Evolutionary conservation across 2,113 vertebrate species (phyloP).

Genomic region (Hemiscyllium ocellatum): DNA sequence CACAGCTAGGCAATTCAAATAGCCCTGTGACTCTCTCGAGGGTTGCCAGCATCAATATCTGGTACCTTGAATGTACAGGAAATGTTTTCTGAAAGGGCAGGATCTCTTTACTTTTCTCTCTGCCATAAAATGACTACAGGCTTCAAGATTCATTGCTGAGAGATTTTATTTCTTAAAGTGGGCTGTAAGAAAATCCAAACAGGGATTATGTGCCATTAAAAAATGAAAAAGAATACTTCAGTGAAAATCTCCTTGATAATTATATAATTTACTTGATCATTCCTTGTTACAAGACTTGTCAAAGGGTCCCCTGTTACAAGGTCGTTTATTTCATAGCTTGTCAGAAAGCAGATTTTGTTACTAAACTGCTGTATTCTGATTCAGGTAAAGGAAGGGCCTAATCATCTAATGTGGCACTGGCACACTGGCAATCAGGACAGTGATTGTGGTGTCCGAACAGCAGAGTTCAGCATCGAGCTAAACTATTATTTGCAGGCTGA

Average conservation of each 20-base stretch:
- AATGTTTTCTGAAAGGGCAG: constrained; percentile 46
- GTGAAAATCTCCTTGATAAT: not conserved
- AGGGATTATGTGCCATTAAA: not conserved
- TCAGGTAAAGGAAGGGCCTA: not conserved
- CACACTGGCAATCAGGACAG: not conserved
- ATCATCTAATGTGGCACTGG: not conserved
- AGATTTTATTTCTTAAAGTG: not conserved
- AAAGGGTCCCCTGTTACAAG: not conserved
- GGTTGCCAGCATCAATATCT: constrained; percentile 57
- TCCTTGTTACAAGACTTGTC: not conserved
- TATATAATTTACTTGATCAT: constrained; percentile 15
- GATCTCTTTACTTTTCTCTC: constrained; percentile 48
- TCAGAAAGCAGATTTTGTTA: not conserved
- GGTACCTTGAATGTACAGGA: constrained; percentile 51
- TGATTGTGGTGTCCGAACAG: not conserved
- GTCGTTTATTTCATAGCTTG: not conserved
- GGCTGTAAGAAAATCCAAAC: not conserved
- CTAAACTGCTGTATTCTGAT: not conserved
- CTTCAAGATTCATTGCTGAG: not conserved
- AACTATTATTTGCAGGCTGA: not conserved
- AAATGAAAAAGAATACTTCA: constrained; percentile 25
- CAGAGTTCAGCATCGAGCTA: not conserved
- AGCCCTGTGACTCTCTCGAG: constrained; percentile 48
- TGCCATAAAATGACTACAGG: constrained; percentile 40
- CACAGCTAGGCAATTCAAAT: constrained; percentile 44